Evolutionary conservation across 1,140 invertebrate species (phyloP).

Genomic region (Pachyrhynchus sulphureomaculatus): DNA sequence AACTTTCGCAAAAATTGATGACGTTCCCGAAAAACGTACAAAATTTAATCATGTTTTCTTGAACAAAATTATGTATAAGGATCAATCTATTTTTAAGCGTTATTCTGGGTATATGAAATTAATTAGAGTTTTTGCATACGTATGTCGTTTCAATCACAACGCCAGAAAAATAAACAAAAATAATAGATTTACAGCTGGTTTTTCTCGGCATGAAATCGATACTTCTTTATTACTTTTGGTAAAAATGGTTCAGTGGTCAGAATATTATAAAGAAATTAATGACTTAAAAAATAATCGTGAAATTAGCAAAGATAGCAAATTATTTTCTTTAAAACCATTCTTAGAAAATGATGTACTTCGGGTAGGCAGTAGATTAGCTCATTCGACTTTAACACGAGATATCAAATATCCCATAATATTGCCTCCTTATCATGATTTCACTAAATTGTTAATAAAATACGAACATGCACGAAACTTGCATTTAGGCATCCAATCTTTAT

Average conservation of each 20-base stretch:
- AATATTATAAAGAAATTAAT: not conserved
- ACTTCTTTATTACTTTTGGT: not conserved
- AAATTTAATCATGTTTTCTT: not conserved
- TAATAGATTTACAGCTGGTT: not conserved
- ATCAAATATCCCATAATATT: slow-evolving; percentile 43
- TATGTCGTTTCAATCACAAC: not conserved
- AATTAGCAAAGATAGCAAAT: not conserved
- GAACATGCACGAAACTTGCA: slow-evolving; percentile 34
- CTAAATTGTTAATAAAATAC: slow-evolving; percentile 32
- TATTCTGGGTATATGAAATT: not conserved
- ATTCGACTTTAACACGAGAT: slow-evolving; percentile 34
- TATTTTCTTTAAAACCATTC: slow-evolving; percentile 41
- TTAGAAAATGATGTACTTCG: slow-evolving; percentile 48
- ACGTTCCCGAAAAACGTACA: not conserved
- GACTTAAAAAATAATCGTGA: not conserved
- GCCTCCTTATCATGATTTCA: slow-evolving; percentile 21
- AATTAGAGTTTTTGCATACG: not conserved
- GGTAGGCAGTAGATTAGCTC: slow-evolving; percentile 49
- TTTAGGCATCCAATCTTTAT: not conserved
- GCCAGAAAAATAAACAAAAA: not conserved
- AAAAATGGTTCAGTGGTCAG: not conserved
- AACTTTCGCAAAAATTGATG: not conserved
- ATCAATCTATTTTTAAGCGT: not conserved
- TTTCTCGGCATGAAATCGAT: not conserved
- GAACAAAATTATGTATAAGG: not conserved